Conservation (phyloP, 2,113 vertebrate species). For the Rattus rattus region DNA sequence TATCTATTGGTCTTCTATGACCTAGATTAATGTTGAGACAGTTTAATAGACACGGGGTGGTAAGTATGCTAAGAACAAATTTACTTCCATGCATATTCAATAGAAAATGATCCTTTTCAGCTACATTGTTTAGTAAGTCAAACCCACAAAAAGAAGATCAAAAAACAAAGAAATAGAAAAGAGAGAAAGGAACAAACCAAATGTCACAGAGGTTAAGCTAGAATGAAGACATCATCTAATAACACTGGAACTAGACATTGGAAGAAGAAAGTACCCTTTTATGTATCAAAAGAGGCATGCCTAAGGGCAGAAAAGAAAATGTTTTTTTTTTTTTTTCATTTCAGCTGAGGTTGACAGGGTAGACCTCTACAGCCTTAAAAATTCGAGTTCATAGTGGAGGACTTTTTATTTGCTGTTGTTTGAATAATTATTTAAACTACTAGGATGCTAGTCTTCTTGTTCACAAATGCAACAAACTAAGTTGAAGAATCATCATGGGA, state of each 20-base stretch:
- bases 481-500: background rate
- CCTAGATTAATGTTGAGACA: background rate
- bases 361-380: background rate
- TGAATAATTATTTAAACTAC: background rate
- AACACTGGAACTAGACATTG: background rate
- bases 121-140: background rate
- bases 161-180: background rate
- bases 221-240: background rate
- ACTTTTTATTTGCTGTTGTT: background rate
- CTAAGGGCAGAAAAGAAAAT: background rate
- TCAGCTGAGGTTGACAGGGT: background rate
- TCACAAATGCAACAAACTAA: background rate
- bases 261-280: background rate
- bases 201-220: background rate
- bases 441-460: background rate
- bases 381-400: background rate
- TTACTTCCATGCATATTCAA: background rate
- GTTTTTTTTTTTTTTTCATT: background rate
- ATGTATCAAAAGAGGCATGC: background rate
- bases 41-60: conserved; percentile 30
- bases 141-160: background rate
- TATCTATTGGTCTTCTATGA: conserved; percentile 47
- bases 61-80: conserved; percentile 8
- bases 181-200: background rate
- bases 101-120: background rate